Evolutionary conservation across 2,113 vertebrate genomes (phyloP).

Genomic region (Saccopteryx leptura): DNA sequence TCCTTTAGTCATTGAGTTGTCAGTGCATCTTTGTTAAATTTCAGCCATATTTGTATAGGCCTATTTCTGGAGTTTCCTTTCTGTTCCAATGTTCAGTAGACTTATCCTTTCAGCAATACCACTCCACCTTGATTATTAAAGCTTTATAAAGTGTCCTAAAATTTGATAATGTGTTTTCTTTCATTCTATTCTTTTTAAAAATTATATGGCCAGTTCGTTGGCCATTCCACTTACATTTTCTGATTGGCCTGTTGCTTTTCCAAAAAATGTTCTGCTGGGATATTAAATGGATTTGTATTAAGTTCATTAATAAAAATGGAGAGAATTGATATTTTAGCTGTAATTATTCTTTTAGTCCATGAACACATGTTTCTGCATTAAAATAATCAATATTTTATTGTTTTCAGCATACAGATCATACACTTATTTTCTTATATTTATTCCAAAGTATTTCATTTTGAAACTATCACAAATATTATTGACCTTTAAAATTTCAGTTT

Average conservation of each 20-base stretch:
- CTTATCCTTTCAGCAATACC: no score
- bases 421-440: not conserved
- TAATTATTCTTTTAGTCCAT: not conserved
- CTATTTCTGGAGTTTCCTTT: not conserved
- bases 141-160: not conserved
- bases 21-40: not conserved
- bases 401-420: not conserved
- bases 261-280: not conserved
- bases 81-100: not conserved
- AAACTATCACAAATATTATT: conserved; percentile 18
- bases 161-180: not conserved
- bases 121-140: not conserved
- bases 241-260: not conserved
- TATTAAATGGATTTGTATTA: not conserved
- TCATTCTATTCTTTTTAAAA: not conserved
- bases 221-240: not conserved
- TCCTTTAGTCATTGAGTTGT: not conserved
- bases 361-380: not conserved
- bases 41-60: not conserved
- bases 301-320: not conserved
- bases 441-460: conserved; percentile 1
- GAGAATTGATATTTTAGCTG: not conserved
- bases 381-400: not conserved
- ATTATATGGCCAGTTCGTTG: not conserved
- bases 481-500: not conserved